Evolutionary conservation across 2,888 invertebrate genomes (phyloP).

Genomic region (Panzeria rudis): DNA sequence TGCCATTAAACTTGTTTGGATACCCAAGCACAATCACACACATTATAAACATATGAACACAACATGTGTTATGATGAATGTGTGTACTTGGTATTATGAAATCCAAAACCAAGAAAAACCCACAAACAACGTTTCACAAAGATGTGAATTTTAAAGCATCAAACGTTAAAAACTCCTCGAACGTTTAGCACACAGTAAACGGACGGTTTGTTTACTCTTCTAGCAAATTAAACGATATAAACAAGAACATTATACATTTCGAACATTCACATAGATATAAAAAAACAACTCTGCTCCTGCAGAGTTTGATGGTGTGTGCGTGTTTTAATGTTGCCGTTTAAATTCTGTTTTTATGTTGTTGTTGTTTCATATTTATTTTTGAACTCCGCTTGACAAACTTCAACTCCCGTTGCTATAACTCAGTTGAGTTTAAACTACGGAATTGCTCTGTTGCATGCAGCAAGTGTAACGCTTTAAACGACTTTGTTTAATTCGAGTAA

Average conservation of each 20-base stretch:
- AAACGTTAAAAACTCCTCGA: conserved; percentile 67
- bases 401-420: conserved; percentile 64
- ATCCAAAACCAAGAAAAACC: conserved; percentile 38
- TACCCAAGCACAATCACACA: conserved; percentile 8
- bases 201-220: conserved; percentile 42
- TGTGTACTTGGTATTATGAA: conserved; percentile 1
- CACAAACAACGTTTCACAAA: conserved; percentile 40
- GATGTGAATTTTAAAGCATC: conserved; percentile 48
- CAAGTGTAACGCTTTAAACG: conserved; percentile 41
- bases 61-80: conserved; percentile 21
- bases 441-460: conserved; percentile 51
- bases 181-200: conserved; percentile 60
- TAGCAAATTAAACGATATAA: conserved; percentile 20
- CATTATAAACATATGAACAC: conserved; percentile 20
- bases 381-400: conserved; percentile 67
- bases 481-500: not conserved
- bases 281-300: conserved; percentile 38
- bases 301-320: conserved; percentile 21
- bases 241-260: conserved; percentile 23
- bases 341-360: conserved; percentile 3
- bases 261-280: conserved; percentile 21
- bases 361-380: conserved; percentile 2
- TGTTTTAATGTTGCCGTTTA: conserved; percentile 24
- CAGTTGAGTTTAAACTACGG: conserved; percentile 73
- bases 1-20: conserved; percentile 54